These are phyloP conservation scores for Hystrix cristata DNA, from an alignment of 2,113 vertebrate genomes.

Conservation along the genomic window DNA sequence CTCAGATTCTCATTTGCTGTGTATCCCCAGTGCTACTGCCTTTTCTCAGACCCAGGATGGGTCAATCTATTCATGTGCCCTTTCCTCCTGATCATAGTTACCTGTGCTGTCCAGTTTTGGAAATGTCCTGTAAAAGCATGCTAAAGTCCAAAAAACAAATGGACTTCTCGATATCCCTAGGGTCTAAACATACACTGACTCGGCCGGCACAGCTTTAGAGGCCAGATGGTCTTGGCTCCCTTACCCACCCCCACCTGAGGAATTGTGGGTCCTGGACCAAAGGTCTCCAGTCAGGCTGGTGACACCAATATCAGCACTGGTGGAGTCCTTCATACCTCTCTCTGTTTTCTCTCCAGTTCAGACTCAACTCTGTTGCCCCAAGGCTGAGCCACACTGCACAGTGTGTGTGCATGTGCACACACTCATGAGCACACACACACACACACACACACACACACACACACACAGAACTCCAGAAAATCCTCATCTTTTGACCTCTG, in stretches of 20 bases:
- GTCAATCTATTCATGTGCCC: neutral
- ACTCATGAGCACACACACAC: too few relatives aligned
- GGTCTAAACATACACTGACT: neutral
- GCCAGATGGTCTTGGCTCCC: too few relatives aligned
- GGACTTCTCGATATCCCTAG: neutral
- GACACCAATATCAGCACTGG: neutral
- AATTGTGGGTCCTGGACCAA: neutral
- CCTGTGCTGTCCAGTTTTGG: neutral
- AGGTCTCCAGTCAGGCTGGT: neutral
- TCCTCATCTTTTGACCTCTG: neutral
- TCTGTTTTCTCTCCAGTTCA: neutral
- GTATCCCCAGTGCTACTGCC: neutral
- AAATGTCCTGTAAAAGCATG: neutral
- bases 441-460: too few relatives aligned
- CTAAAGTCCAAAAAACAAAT: neutral
- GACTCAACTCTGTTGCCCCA: neutral
- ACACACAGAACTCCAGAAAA: neutral
- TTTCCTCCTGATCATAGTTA: neutral
- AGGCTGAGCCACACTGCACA: neutral
- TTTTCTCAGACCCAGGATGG: neutral
- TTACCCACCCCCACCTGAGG: neutral
- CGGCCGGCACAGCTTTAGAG: neutral
- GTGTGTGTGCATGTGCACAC: too few relatives aligned
- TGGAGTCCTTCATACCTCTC: neutral
- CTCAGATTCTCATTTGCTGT: neutral